These are phyloP conservation scores for Nemopilema nomurai DNA, from an alignment of 30 jellyfish, hydroid and myxozoan genomes.

Conservation along the genomic window DNA sequence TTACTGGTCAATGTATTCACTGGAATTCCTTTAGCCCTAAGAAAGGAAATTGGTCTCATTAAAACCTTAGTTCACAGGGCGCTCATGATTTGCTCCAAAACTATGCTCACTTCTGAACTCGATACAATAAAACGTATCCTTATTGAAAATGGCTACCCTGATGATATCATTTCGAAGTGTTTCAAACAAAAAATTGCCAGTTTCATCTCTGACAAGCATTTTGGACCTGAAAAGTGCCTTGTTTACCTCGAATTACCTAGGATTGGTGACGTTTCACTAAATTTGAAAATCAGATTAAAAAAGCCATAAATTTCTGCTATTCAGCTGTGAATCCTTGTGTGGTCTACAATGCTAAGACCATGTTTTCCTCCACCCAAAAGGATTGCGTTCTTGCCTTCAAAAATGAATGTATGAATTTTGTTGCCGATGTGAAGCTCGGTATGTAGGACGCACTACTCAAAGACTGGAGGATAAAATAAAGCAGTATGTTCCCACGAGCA, in stretches of 20 bases:
- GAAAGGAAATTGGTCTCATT: too few relatives aligned
- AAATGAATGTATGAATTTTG: background rate
- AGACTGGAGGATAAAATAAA: background rate
- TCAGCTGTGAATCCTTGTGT: background rate
- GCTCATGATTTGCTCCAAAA: background rate
- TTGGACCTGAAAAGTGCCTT: background rate
- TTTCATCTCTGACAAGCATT: background rate
- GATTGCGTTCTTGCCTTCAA: too few relatives aligned
- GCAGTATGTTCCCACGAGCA: background rate
- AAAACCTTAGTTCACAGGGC: too few relatives aligned
- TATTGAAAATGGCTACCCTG: background rate
- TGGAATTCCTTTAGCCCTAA: too few relatives aligned
- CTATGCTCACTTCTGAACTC: background rate
- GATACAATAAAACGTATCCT: background rate
- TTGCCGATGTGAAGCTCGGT: background rate
- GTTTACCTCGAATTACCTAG: background rate
- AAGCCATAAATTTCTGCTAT: background rate
- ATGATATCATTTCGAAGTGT: background rate
- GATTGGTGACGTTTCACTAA: background rate
- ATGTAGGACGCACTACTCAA: background rate
- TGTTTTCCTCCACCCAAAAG: background rate
- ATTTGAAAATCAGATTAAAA: background rate
- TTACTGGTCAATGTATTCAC: too few relatives aligned
- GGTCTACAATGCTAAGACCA: background rate
- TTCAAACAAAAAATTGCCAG: background rate